These are phyloP conservation scores for Halyomorpha halys DNA, from an alignment of 1,140 invertebrate species.

Conservation along the genomic window DNA sequence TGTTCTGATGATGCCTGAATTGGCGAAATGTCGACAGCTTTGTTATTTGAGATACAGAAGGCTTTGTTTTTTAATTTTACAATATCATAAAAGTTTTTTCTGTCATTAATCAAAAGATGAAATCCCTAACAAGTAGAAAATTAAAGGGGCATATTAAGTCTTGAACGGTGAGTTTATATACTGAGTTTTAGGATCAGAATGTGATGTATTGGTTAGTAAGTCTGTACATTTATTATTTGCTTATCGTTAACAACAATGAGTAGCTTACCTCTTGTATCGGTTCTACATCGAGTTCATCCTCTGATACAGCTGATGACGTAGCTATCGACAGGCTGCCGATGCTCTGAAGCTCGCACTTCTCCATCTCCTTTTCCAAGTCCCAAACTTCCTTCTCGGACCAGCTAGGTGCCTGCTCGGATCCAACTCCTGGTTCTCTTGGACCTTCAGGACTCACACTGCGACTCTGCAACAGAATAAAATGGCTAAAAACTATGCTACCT, in stretches of 20 bases:
- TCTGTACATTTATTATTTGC: neutral
- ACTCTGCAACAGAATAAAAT: constrained; percentile 21
- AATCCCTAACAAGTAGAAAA: no score
- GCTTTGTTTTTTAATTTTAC: no score
- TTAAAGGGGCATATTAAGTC: no score
- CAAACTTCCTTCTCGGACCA: constrained; percentile 4
- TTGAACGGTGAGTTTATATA: no score
- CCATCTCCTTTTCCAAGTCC: constrained; percentile 32
- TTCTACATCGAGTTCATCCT: constrained; percentile 31
- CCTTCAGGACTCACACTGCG: constrained; percentile 37
- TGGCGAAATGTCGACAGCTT: no score
- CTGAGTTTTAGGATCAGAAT: no score
- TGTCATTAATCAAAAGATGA: no score
- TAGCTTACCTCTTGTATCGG: constrained; percentile 28
- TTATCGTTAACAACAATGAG: neutral
- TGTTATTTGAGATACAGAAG: no score
- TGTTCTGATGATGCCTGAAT: no score
- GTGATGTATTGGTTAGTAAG: no score
- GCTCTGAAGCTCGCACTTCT: constrained; percentile 32
- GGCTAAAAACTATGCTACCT: no score
- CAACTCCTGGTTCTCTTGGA: constrained; percentile 78
- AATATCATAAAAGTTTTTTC: no score
- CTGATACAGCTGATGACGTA: constrained; percentile 32
- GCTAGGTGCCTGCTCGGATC: constrained; percentile 53
- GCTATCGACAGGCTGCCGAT: constrained; percentile 32